Evolutionary conservation across 2,113 vertebrate genomes (phyloP).

Genomic region (Malaclemys terrapin): DNA sequence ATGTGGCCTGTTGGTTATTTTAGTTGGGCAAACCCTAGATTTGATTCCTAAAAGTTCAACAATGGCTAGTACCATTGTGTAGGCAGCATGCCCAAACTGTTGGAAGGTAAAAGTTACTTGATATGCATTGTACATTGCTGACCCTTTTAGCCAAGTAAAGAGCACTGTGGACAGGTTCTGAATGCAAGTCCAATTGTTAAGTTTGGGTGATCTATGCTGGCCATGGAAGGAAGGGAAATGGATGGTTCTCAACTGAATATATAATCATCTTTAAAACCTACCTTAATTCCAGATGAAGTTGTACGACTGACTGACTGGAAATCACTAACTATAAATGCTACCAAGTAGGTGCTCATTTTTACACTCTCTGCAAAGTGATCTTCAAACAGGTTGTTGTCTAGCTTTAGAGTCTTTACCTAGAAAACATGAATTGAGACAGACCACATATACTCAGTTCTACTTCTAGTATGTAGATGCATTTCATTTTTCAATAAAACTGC

Average conservation of each 20-base stretch:
- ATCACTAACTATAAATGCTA: conserved; percentile 56
- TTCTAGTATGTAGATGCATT: neutral
- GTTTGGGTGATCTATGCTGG: neutral
- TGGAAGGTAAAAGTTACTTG: neutral
- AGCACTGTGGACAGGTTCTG: neutral
- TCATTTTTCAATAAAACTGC: neutral
- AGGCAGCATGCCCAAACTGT: neutral
- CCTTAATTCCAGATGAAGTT: conserved; percentile 51
- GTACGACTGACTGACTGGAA: conserved; percentile 44
- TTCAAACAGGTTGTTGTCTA: conserved; percentile 50
- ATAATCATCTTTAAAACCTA: conserved; percentile 1
- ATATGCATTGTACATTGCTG: neutral
- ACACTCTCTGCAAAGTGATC: conserved; percentile 53
- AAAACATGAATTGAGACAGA: neutral
- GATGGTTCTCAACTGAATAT: neutral
- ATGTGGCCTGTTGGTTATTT: neutral
- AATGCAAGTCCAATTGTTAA: neutral
- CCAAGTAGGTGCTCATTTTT: conserved; percentile 59
- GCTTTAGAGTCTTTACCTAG: conserved; percentile 42
- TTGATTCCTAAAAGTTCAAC: neutral
- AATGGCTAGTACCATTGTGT: too few relatives aligned
- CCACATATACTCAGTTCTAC: neutral
- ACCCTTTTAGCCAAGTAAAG: neutral
- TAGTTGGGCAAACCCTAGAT: too few relatives aligned
- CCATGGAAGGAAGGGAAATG: neutral